Evolutionary conservation across 2,888 invertebrate species (phyloP).

Genomic region (Hirtodrosophila alboralis): DNA sequence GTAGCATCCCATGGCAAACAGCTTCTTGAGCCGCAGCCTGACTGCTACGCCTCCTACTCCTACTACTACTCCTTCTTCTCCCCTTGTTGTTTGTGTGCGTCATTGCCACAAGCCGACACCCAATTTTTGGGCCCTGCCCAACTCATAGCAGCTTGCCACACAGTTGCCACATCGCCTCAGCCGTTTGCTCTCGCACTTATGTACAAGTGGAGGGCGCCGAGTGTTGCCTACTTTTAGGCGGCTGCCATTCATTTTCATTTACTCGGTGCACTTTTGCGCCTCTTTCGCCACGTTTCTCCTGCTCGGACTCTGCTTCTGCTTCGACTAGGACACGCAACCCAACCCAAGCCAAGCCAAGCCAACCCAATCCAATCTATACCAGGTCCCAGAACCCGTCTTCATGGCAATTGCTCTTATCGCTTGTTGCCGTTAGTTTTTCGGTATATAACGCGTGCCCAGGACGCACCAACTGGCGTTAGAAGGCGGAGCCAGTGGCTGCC

Average conservation of each 20-base stretch:
- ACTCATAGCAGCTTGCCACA: conserved; percentile 10
- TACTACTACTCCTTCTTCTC: too few relatives aligned
- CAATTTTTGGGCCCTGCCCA: conserved; percentile 23
- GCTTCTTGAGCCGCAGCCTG: conserved; percentile 24
- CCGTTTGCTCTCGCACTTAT: conserved; percentile 51
- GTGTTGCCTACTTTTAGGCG: conserved; percentile 73
- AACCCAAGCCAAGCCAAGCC: too few relatives aligned
- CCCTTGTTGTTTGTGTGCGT: conserved; percentile 8
- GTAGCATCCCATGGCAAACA: too few relatives aligned
- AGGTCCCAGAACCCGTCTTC: conserved; percentile 26
- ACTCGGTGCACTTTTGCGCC: conserved; percentile 53
- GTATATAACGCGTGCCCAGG: conserved; percentile 68
- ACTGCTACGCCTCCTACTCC: too few relatives aligned
- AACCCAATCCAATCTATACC: too few relatives aligned
- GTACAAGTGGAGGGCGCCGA: conserved; percentile 50
- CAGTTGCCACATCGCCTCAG: conserved; percentile 6
- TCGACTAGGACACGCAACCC: too few relatives aligned
- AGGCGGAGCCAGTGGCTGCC: conserved; percentile 69
- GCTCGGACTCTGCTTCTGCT: neutral
- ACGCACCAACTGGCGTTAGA: conserved; percentile 66
- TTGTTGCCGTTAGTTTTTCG: conserved; percentile 64
- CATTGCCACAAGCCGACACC: conserved; percentile 42
- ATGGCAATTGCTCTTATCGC: conserved; percentile 66
- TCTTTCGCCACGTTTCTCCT: conserved; percentile 44
- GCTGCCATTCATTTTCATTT: conserved; percentile 72